Evolutionary conservation across 64 coral and sea anemone species (phyloP).

Genomic region (Stylophora pistillata): DNA sequence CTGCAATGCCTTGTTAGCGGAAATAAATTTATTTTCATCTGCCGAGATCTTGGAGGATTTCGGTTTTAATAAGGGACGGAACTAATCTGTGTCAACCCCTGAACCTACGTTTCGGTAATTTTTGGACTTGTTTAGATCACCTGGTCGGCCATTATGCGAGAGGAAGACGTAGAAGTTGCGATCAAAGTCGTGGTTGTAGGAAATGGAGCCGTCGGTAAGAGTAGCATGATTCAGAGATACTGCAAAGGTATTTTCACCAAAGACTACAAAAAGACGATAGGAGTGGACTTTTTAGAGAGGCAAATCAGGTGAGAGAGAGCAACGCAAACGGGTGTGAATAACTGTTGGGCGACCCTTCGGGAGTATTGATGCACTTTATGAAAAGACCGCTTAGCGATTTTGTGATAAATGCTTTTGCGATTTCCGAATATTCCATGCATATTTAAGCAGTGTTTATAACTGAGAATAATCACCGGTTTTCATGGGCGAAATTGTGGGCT

Average conservation of each 20-base stretch:
- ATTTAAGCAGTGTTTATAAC: slow-evolving; percentile 39
- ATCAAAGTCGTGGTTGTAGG: slow-evolving; percentile 99
- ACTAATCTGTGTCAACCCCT: not conserved
- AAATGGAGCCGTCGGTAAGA: slow-evolving; percentile 98
- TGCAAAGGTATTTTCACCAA: slow-evolving; percentile 99
- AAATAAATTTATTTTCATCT: not conserved
- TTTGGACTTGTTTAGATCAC: not conserved
- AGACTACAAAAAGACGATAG: slow-evolving; percentile 99
- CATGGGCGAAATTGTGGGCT: not conserved
- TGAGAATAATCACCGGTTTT: not conserved
- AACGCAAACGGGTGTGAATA: not conserved
- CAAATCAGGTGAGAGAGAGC: slow-evolving; percentile 83
- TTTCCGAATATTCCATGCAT: slow-evolving; percentile 28
- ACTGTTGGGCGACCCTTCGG: slow-evolving; percentile 9
- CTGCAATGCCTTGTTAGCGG: slow-evolving; percentile 7
- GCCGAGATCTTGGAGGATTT: not conserved
- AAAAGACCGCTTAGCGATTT: slow-evolving; percentile 35
- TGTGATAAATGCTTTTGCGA: slow-evolving; percentile 5
- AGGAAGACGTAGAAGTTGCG: slow-evolving; percentile 98
- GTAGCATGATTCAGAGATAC: slow-evolving; percentile 99
- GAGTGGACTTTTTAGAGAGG: slow-evolving; percentile 97
- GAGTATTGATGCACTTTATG: not conserved
- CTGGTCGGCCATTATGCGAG: slow-evolving; percentile 59
- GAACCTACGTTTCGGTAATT: not conserved
- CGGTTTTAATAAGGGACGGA: not conserved